Base-by-base conservation (phyloP, 2,888 invertebrate genomes). In the Chaetogeoica ovagalla region DNA sequence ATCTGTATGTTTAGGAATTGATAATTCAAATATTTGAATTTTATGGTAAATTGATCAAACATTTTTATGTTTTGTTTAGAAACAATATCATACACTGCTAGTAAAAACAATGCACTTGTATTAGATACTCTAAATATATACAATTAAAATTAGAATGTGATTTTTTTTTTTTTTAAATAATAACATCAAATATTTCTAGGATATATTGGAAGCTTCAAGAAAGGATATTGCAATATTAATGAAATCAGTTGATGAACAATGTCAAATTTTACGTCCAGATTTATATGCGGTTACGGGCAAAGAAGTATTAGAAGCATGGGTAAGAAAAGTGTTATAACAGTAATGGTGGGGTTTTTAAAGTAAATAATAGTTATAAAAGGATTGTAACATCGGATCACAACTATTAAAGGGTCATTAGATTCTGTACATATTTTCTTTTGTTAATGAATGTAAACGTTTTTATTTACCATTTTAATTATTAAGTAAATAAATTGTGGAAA, bases 171-270 rank as follows among this genome's bases (percentile, higher is more conserved):
- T n/a, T 15, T 43, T 19, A n/a, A 55, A 55, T 15, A 17, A 43
- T 17, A 30, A 30, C 30, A 21, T 23, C 21, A 55, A 55, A 55
- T 63, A 6, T 43, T 37, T 55, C 11, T 63, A 79, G 77, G 77
- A 79, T 63, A 79, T 79, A 55, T 71, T 79, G 23, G 77, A 71
- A 19, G 23, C 52, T 69, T 70, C 69, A 69, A 79, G 62, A 70
- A 70, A 71, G 69, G 62, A 69, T 79, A 55, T 39, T 63, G 19
- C 63, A 19, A 17, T 4, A 55, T 0, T 55, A 39, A 63, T 71
- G 39, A 70, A 70, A 63, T 23, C 52, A 62, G 37, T 79, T 71
- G 62, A 62, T n/a, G 69, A 79, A 55, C 70, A 75, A 1, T 66
- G 57, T 59, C 7, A 17, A 66, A n/a, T 43, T 8, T 66, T 66